Base-by-base conservation (phyloP, 2,888 invertebrate genomes). In the Fragum sueziense region DNA sequence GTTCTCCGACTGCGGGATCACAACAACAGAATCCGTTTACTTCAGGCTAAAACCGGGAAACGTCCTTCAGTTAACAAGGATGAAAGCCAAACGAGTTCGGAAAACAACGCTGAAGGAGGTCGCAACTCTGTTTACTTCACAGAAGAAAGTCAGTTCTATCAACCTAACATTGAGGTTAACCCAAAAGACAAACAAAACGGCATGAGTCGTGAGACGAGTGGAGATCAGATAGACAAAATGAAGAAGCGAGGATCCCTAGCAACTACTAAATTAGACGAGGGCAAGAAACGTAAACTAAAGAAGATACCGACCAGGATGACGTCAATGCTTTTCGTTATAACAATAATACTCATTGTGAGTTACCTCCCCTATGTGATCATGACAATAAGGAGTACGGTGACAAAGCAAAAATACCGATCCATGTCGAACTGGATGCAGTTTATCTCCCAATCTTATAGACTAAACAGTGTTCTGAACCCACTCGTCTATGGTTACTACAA, bases 401-500 rank as follows among this genome's bases (percentile, higher is more conserved):
- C 33, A 3, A 27, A 29, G 20, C 61, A 61, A 29, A 31, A 33
- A 33, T 61, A 61, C n/a, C 29, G 61, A 33, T 29, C 61, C 31
- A 61, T 11, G 61, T 61, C 61, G 20, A 61, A 61, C 31, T 68
- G 47, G 51, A 47, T 68, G 25, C 51, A 68, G n/a, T 68, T 68
- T 29, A 29, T 47, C 22, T 51, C 68, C 11, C 68, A 51, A 11
- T 68, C 68, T 7, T 68, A 51, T 68, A 41, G 47, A 27, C 20
- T 68, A 14, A 68, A 68, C 29, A 68, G 68, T 29, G 68, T 51
- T 20, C 27, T 51, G 1, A 68, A 68, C 25, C 68, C 68, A 22
- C 51, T 68, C 9, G 68, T 68, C 7, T 68, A 68, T 29, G 68
- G 68, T 22, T 68, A 51, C 29, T 68, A 51, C n/a, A 68, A 68